Evolutionary conservation across 2,797 vertebrate genomes (phyloP).

Genomic region (Pangasius sanitwongsei): DNA sequence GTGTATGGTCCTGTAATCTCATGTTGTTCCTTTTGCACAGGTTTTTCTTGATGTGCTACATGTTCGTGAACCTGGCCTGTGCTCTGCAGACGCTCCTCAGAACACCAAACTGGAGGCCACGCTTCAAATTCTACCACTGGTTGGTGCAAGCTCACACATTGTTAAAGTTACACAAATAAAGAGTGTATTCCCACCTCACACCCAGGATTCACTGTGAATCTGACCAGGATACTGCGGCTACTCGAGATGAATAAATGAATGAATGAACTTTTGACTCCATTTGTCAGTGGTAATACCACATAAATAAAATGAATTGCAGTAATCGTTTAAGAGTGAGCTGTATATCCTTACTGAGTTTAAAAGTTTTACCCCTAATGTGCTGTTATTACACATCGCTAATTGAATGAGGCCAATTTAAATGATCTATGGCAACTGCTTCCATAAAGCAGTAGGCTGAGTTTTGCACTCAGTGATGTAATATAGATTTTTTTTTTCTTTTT

Average conservation of each 20-base stretch:
- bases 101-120: slow-evolving; percentile 97
- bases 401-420: background rate
- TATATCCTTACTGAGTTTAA: background rate
- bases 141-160: slow-evolving; percentile 20
- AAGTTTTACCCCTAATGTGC: background rate
- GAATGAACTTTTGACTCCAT: slow-evolving; percentile 18
- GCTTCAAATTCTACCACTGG: slow-evolving; percentile 88
- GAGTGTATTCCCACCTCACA: background rate
- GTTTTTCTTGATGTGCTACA: slow-evolving; percentile 99
- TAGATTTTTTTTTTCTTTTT: background rate
- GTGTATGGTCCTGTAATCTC: background rate
- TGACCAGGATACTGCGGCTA: background rate
- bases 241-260: background rate
- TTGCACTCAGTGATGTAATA: background rate
- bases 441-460: background rate
- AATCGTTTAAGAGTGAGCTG: background rate
- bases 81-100: slow-evolving; percentile 94
- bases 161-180: background rate
- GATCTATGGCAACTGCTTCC: background rate
- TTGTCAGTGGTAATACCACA: background rate
- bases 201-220: background rate
- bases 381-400: background rate
- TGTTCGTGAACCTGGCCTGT: slow-evolving; percentile 98
- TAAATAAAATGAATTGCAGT: background rate
- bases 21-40: slow-evolving; percentile 65